Conservation (phyloP, 2,888 invertebrate genomes). For the Polietes domitor region DNA sequence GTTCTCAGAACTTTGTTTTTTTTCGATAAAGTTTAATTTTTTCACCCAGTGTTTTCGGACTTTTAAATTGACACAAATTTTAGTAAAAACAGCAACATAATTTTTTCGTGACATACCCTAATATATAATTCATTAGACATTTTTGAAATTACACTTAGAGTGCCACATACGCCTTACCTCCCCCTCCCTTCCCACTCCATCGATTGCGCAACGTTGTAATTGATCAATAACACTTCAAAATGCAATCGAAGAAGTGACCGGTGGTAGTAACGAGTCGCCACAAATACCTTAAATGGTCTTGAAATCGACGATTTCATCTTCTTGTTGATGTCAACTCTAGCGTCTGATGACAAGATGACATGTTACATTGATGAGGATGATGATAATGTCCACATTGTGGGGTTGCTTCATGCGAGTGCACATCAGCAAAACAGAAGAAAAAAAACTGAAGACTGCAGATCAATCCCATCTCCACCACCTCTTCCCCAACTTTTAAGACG, state of each 20-base stretch:
- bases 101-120: too few relatives aligned
- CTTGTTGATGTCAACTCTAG: background rate
- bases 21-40: too few relatives aligned
- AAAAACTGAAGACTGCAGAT: background rate
- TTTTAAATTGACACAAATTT: too few relatives aligned
- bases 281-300: constrained; percentile 17
- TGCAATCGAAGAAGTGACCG: background rate
- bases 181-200: background rate
- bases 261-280: too few relatives aligned
- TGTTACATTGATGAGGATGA: constrained; percentile 17
- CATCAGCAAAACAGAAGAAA: too few relatives aligned
- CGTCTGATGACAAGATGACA: constrained; percentile 11
- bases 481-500: background rate
- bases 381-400: constrained; percentile 3
- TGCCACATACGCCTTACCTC: background rate
- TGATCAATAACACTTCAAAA: constrained; percentile 9
- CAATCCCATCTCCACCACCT: background rate
- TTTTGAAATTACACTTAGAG: background rate
- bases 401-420: too few relatives aligned
- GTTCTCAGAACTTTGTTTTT: too few relatives aligned
- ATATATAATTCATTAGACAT: too few relatives aligned
- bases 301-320: background rate
- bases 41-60: too few relatives aligned
- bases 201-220: background rate
- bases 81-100: too few relatives aligned